Base-by-base conservation (phyloP, 2,797 vertebrate genomes). In the Periophthalmus magnuspinnatus region DNA sequence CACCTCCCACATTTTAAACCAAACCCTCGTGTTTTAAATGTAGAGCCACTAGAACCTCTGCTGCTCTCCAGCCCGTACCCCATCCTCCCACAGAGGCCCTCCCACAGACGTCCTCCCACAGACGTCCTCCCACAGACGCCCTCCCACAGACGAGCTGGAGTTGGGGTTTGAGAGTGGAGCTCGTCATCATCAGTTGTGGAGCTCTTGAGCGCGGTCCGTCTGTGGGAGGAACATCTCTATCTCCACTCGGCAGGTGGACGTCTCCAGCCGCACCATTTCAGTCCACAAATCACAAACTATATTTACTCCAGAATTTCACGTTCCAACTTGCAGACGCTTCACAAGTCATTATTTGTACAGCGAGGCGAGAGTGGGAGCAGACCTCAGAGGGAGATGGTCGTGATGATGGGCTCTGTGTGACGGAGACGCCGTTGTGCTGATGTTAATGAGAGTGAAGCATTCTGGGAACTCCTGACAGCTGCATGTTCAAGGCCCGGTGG, bases 401-500 rank as follows among this genome's bases (percentile, higher is more conserved):
- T 54, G 65, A 34, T 58, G 16, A 16, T 17, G 33, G 57, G n/a
- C 5, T 6, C 19, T 32, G 65, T 13, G 70, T n/a, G 55, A 21
- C 19, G 64, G 67, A 75, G 67, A 56, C 69, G 67, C 81, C 78
- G 38, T 45, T 45, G 13, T 22, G 76, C 77, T 76, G 82, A 80
- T 59, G 57, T 59, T 89, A 88, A 89, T 90, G 80, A 87, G 88
- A 81, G 85, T 67, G 84, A 84, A 83, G 80, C 72, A 81, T 80
- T 85, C 68, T 65, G 78, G 75, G 77, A 86, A 79, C 82, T 84
- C 79, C 83, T 81, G 41, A 75, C 78, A 56, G 81, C 81, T 77
- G 77, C 77, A 75, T 75, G 72, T 83, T 81, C 83, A 75, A 80
- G 81, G 76, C 69, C 72, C 87, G 84, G 89, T 89, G 84, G 82